Percentiles rank a stretch among this genome's conserved stretches.
phyloP scores from a whole-genome alignment of 2,888 invertebrate species.

The Chorisops tibialis region DNA sequence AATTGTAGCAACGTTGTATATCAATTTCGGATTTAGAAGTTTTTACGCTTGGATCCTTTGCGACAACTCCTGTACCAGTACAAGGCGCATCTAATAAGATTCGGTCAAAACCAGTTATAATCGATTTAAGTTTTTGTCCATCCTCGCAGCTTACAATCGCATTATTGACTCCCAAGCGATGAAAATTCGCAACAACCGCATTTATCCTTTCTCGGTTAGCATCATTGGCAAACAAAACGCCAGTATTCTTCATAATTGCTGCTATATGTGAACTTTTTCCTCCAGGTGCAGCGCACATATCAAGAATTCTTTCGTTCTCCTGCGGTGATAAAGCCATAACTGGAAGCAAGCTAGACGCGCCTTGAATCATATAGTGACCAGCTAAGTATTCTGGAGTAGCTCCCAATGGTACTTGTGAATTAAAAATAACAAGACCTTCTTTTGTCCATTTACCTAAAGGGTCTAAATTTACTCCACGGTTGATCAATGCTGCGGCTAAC shows the following conservation, averaged over 20 bases:
- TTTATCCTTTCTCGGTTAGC: constrained; percentile 83
- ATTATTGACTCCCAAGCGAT: constrained; percentile 93
- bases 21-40: constrained; percentile 85
- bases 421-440: constrained; percentile 94
- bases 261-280: constrained; percentile 98
- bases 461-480: constrained; percentile 96
- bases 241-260: constrained; percentile 97
- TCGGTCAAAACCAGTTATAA: constrained; percentile 90
- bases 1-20: constrained; percentile 83
- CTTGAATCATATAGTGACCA: constrained; percentile 95
- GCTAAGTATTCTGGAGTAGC: constrained; percentile 99
- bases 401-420: constrained; percentile 92
- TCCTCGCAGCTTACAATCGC: constrained; percentile 86
- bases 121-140: constrained; percentile 78
- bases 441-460: constrained; percentile 99
- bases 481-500: constrained; percentile 90
- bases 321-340: constrained; percentile 98
- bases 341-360: constrained; percentile 93
- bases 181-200: constrained; percentile 94
- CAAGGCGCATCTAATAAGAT: constrained; percentile 97
- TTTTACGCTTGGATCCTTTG: constrained; percentile 97
- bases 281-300: constrained; percentile 98
- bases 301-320: constrained; percentile 89
- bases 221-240: constrained; percentile 94
- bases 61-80: constrained; percentile 95